These are phyloP conservation scores for Hypena proboscidalis DNA, from an alignment of 2,888 invertebrate species.

Conservation along the genomic window DNA sequence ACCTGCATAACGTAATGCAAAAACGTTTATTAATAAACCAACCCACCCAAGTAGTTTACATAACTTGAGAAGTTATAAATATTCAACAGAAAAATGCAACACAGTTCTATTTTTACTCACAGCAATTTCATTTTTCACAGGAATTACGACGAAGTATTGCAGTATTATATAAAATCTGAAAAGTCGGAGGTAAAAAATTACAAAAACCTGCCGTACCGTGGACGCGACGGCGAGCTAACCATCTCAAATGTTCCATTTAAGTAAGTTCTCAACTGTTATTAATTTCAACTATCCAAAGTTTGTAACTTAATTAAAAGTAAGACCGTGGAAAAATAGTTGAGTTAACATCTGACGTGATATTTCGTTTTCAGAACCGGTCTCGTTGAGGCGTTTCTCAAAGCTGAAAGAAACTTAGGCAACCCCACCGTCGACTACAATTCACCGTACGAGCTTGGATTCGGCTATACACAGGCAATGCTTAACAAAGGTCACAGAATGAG, in stretches of 20 bases:
- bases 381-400: slow-evolving; percentile 84
- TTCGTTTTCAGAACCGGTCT: slow-evolving; percentile 75
- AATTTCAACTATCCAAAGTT: slow-evolving; percentile 39
- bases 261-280: slow-evolving; percentile 58
- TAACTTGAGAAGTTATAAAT: too few relatives aligned
- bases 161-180: slow-evolving; percentile 87
- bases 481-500: slow-evolving; percentile 88
- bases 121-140: slow-evolving; percentile 70
- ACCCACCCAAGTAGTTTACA: too few relatives aligned
- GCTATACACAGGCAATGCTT: slow-evolving; percentile 80
- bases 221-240: slow-evolving; percentile 86
- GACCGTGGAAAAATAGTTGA: slow-evolving; percentile 10
- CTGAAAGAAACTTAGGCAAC: slow-evolving; percentile 84
- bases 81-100: too few relatives aligned
- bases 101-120: too few relatives aligned
- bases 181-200: slow-evolving; percentile 77
- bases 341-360: slow-evolving; percentile 7
- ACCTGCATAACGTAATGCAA: too few relatives aligned
- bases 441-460: slow-evolving; percentile 86
- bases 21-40: too few relatives aligned
- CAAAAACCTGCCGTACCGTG: slow-evolving; percentile 83
- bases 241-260: slow-evolving; percentile 87
- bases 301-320: slow-evolving; percentile 37
- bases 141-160: slow-evolving; percentile 87
- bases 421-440: slow-evolving; percentile 87